Base-by-base conservation (phyloP, 2,888 invertebrate species). In the Hypena proboscidalis region DNA sequence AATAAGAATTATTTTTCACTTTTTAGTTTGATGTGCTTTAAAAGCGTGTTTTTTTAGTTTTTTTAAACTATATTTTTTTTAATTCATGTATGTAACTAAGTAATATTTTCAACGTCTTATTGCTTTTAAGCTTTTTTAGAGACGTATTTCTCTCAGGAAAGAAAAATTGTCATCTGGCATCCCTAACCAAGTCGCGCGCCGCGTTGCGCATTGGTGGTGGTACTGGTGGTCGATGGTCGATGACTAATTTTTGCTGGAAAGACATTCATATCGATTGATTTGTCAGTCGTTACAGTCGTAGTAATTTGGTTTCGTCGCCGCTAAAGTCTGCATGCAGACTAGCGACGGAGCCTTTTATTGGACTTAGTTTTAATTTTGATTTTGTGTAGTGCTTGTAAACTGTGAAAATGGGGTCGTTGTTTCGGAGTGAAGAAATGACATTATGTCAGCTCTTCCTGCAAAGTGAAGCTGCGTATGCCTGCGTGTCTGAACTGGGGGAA, bases 351-450 rank as follows among this genome's bases (percentile, higher is more conserved):
- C 75, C 69, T 64, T 69, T 70, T 67, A 67, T 46, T 67, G 61
- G 72, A 74, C 44, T 56, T 62, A 62, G 70, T 66, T 68, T 63
- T 58, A 69, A 69, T 76, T 65, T 68, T 72, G 61, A 70, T 70
- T 62, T 71, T 70, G 80, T 83, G 80, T 58, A 55, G 75, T 72
- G 72, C 59, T 67, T 57, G 68, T 50, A 80, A 73, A 51, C 69
- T 69, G 71, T 58, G 74, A 90, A 85, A 68, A 97, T 97, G 97
- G 96, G 96, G 84, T 96, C 97, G 80, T 92, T 99, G 81, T 99
- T 98, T 90, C 95, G 98, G 69, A 98, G 98, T 92, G 98, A 99
- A 89, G 97, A 98, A 93, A 99, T 99, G 99, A 96, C 97, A 77
- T 93, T 99, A 86, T 98, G 98, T 93, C 99, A 99, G 90, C 95